Base-by-base conservation (phyloP, 2,113 vertebrate genomes). In the mouse (Mus musculus) region DNA sequence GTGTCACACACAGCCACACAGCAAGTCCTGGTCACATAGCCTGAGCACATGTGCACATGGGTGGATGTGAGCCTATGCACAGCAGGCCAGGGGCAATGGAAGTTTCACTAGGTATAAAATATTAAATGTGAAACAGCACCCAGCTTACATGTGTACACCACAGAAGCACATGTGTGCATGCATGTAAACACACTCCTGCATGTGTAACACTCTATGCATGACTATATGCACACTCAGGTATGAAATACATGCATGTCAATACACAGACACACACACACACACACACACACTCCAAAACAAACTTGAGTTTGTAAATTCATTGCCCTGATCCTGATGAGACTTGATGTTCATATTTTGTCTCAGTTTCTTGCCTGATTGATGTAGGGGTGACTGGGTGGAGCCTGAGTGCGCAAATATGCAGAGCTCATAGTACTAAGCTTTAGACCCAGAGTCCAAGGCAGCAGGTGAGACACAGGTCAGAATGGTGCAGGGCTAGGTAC, bases 401-500 rank as follows among this genome's bases (percentile, higher is more conserved):
- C n/a, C 93, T 9, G 7, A 3, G 6, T 61, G 30, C 59, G 90
- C 52, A 72, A 17, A 30, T 1, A 2, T 49, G 16, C 19, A 24
- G 69, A 10, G 42, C 14, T 16, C 0, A 1, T 24, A n/a, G 72
- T 28, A 49, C 52, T 0, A 30, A 75, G 30, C 17, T n/a, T 46
- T 39, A 49, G 11, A 7, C 30, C 49, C 46, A 52, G 89, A 24
- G 36, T 22, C 52, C 14, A 72, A 14, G 0, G 59, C 59, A 33
- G 85, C 4, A 56, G 76, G 26, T 26, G 69, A 76, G 56, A 30
- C 28, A 36, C 14, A 7, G 69, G 30, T 49, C 22, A 5, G 77
- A 17, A 36, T 0, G 0, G 13, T 12, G 5, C 20, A 24, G 22
- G n/a, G 33, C 1, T 36, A n/a, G 59, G 30, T 19, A 16, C 14